Evolutionary conservation across 2,113 vertebrate genomes (phyloP).

Genomic region (Scartelaos histophorus): DNA sequence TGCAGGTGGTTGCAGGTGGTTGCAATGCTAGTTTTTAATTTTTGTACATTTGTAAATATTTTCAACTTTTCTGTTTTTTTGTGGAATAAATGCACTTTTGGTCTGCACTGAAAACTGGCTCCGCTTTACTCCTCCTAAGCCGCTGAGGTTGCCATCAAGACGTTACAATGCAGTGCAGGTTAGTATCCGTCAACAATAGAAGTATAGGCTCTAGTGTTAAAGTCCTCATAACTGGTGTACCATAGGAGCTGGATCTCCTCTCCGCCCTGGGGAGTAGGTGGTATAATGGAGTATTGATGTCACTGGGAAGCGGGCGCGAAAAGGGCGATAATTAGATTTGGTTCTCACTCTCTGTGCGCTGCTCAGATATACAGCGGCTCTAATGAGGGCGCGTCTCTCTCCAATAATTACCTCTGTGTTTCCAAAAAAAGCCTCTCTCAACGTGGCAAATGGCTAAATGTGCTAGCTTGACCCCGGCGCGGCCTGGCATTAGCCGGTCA

Average conservation of each 20-base stretch:
- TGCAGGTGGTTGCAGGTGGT: no score
- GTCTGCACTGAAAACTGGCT: no score
- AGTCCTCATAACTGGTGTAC: conserved; percentile 18
- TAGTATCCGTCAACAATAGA: conserved; percentile 1
- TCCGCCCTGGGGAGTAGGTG: conserved; percentile 55
- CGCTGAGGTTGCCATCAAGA: no score
- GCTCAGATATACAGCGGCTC: conserved; percentile 58
- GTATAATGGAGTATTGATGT: conserved; percentile 76
- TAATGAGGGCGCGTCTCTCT: conserved; percentile 54
- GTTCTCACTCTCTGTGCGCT: conserved; percentile 56
- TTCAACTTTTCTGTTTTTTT: no score
- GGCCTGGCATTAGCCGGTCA: conserved; percentile 39
- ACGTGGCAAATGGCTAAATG: conserved; percentile 17
- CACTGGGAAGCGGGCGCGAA: conserved; percentile 51
- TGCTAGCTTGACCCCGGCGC: conserved; percentile 40
- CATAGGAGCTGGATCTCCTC: conserved; percentile 43
- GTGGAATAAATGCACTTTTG: no score
- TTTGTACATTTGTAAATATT: no score
- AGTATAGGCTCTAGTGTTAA: conserved; percentile 9
- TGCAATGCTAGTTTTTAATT: no score
- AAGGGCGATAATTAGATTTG: conserved; percentile 73
- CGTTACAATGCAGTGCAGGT: not conserved
- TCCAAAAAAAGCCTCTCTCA: conserved; percentile 38
- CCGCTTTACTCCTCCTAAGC: no score
- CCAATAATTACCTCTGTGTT: conserved; percentile 64